Conservation (phyloP, 1,140 invertebrate species). For the Listronotus oregonensis region DNA sequence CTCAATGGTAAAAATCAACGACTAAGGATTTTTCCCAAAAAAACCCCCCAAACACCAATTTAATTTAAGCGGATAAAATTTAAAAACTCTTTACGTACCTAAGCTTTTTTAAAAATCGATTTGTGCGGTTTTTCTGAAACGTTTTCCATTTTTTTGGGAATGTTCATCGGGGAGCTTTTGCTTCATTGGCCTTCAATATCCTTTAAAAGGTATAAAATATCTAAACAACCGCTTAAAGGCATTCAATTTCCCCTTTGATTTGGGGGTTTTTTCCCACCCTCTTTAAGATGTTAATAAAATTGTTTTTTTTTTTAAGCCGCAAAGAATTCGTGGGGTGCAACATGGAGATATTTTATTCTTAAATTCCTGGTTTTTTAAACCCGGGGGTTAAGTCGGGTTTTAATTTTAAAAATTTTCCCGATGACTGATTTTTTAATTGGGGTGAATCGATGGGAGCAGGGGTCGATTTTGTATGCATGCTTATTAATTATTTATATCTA, state of each 20-base stretch:
- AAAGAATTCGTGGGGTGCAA: conserved; percentile 20
- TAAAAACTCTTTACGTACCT: not conserved
- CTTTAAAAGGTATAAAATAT: conserved; percentile 26
- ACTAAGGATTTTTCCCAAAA: no score
- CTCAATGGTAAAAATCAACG: no score
- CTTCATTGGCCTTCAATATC: conserved; percentile 2
- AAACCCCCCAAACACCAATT: not conserved
- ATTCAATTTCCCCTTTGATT: conserved; percentile 19
- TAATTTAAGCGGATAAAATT: conserved; percentile 13
- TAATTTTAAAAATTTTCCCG: conserved; percentile 8
- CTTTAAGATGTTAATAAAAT: conserved; percentile 26
- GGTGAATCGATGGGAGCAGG: no score
- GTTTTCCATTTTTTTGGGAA: conserved; percentile 17
- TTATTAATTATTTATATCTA: no score
- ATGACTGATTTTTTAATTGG: not conserved
- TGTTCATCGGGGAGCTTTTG: not conserved
- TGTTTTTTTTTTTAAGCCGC: conserved; percentile 22
- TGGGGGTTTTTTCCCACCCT: conserved; percentile 8
- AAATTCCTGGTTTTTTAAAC: conserved; percentile 19
- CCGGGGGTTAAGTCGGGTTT: not conserved
- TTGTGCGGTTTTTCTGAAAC: conserved; percentile 21
- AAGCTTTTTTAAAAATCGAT: conserved; percentile 20
- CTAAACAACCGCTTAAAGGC: conserved; percentile 24
- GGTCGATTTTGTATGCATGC: no score
- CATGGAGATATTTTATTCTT: conserved; percentile 26